phyloP scores from a whole-genome alignment of 1,140 invertebrate species.

The Panulirus ornatus region DNA sequence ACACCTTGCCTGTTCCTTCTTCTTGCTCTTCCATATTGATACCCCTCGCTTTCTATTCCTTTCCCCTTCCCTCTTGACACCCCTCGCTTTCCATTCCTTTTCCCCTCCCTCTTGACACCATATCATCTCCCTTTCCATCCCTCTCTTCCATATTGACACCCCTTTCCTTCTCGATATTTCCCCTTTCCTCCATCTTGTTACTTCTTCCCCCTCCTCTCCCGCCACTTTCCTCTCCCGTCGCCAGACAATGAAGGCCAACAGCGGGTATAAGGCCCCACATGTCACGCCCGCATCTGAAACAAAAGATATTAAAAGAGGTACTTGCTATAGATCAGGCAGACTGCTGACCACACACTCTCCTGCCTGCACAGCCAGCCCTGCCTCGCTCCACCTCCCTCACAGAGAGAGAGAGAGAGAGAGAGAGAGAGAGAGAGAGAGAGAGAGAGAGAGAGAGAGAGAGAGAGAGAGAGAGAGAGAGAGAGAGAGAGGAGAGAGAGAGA shows the following conservation, averaged over 20 bases:
- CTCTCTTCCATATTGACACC: not conserved
- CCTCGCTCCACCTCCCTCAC: not conserved
- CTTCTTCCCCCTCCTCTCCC: not conserved
- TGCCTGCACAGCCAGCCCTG: no score
- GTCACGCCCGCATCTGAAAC: conserved; percentile 46
- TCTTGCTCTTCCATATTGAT: no score
- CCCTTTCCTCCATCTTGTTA: not conserved
- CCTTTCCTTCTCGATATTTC: not conserved
- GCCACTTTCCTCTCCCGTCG: not conserved
- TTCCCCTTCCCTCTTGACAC: no score
- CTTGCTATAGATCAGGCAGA: conserved; percentile 41
- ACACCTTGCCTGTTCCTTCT: not conserved
- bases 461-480: not conserved
- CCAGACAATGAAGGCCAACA: not conserved
- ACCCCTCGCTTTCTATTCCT: no score
- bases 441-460: not conserved
- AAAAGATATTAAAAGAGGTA: conserved; percentile 56
- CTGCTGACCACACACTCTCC: conserved; percentile 28
- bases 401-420: not conserved
- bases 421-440: not conserved
- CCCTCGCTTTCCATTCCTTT: not conserved
- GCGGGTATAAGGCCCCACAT: not conserved
- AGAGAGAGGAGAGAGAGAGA: no score
- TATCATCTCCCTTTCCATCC: not conserved
- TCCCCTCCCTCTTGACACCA: no score